phyloP scores from a whole-genome alignment of 2,113 vertebrate genomes.

The Cyanistes caeruleus region DNA sequence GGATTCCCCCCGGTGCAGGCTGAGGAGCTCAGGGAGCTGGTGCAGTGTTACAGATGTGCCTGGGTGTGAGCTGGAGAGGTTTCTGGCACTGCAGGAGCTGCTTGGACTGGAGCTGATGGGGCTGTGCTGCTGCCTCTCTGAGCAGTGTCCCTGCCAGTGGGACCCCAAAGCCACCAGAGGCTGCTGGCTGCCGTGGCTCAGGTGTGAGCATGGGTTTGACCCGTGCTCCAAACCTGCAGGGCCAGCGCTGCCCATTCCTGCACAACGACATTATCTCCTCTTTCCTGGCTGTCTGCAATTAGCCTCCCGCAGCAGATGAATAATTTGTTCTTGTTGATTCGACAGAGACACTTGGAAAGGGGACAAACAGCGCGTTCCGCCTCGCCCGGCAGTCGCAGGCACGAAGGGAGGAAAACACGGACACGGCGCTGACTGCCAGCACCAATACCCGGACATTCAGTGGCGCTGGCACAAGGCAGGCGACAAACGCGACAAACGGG shows the following conservation, averaged over 20 bases:
- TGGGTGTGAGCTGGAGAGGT: background rate
- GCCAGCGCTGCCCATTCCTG: background rate
- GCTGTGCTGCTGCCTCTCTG: background rate
- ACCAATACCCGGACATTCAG: background rate
- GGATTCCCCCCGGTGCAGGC: background rate
- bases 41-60: background rate
- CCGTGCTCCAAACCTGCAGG: background rate
- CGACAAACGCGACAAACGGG: background rate
- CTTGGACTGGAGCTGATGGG: fast-evolving
- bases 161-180: background rate
- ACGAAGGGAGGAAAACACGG: background rate
- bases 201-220: background rate
- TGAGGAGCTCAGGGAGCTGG: background rate
- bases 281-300: constrained; percentile 26
- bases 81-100: background rate
- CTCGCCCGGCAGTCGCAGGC: background rate
- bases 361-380: background rate
- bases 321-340: constrained; percentile 41
- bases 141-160: background rate
- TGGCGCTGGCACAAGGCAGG: background rate
- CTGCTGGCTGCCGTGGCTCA: background rate
- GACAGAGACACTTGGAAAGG: constrained; percentile 33
- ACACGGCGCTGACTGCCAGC: background rate
- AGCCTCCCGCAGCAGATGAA: constrained; percentile 53
- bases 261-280: background rate